Conservation (phyloP, 2,888 invertebrate species). For the Hipparchia sbordonii region DNA sequence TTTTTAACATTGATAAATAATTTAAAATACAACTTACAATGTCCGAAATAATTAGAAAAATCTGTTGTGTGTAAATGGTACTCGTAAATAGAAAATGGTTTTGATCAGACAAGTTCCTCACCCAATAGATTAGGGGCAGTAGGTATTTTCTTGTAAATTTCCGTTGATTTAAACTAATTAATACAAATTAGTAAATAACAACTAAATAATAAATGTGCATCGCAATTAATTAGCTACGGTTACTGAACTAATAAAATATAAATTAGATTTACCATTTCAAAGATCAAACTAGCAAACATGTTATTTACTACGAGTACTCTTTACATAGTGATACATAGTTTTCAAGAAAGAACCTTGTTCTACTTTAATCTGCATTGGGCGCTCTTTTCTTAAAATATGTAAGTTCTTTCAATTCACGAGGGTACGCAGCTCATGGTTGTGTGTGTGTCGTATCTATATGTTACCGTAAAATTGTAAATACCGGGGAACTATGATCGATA, state of each 20-base stretch:
- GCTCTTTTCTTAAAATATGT: not conserved
- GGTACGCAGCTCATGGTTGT: no score
- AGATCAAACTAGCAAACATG: not conserved
- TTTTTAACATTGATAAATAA: no score
- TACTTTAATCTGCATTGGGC: not conserved
- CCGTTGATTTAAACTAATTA: not conserved
- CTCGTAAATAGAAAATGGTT: no score
- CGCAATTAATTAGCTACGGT: not conserved
- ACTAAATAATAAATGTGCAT: not conserved
- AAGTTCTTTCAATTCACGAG: no score
- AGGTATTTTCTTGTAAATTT: constrained; percentile 6
- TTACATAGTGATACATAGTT: not conserved
- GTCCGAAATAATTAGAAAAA: no score
- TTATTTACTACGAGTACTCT: not conserved
- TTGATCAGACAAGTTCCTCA: no score
- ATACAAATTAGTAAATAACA: constrained; percentile 1
- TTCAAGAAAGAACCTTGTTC: not conserved
- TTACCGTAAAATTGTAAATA: no score
- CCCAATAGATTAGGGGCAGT: not conserved
- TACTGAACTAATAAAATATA: not conserved
- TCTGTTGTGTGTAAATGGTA: no score
- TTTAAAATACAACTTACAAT: no score
- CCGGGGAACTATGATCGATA: no score
- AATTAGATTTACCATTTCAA: constrained; percentile 1
- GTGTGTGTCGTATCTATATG: no score